These are phyloP conservation scores for Scytalopus superciliaris DNA, from an alignment of 2,113 vertebrate species.

Conservation along the genomic window DNA sequence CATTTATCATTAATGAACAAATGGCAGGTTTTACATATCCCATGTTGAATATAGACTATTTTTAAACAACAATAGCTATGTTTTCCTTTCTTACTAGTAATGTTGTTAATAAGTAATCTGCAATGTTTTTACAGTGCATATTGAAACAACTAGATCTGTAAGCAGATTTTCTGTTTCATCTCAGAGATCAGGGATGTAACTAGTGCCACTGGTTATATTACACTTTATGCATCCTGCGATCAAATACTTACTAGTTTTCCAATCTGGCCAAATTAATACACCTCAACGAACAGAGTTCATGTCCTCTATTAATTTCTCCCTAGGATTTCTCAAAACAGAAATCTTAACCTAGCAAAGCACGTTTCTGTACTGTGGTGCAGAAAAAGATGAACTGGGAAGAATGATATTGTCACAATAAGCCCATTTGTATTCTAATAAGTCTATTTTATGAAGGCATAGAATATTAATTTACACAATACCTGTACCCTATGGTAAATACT, in stretches of 20 bases:
- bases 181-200: background rate
- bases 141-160: background rate
- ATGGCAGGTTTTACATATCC: background rate
- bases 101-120: background rate
- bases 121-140: background rate
- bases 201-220: background rate
- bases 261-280: background rate
- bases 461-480: background rate
- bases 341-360: background rate
- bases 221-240: background rate
- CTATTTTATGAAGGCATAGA: background rate
- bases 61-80: background rate
- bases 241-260: background rate
- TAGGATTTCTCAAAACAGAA: background rate
- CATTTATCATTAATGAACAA: background rate
- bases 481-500: background rate
- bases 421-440: background rate
- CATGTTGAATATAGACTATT: background rate
- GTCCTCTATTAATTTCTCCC: conserved; percentile 1
- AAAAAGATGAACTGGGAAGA: background rate
- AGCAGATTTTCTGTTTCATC: background rate
- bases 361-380: background rate
- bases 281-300: background rate
- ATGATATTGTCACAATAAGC: background rate
- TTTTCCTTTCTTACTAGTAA: background rate